Base-by-base conservation (phyloP, 2,797 vertebrate species). In the Masticophis lateralis region DNA sequence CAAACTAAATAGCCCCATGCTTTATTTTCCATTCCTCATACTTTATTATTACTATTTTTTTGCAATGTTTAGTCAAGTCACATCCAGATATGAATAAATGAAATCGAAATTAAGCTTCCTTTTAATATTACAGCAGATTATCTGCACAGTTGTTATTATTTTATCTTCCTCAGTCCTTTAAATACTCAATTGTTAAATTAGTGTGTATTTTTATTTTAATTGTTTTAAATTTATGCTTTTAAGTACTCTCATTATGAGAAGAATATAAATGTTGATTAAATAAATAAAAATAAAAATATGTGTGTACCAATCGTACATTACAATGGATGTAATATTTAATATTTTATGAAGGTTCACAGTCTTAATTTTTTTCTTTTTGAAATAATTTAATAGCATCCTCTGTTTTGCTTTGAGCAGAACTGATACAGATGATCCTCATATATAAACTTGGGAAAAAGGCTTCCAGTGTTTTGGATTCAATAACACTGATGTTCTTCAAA, bases 321-420 rank as follows among this genome's bases (percentile, higher is more conserved):
- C 6, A 13, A 61, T 61, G n/a, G n/a, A 90, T 95, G 88, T 89
- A 92, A 94, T 95, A 92, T 92, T 95, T 93, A 97, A 96, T 92
- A 91, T 59, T 63, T 94, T 6, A 74, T 56, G 56, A 95, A 95
- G 92, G 94, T 94, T 93, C 95, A 93, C 37, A 88, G 56, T 55
- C 7, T 90, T 63, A 9, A n/a, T n/a, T 91, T 94, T 89, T 83
- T 92, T 92, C 86, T 95, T 95, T 94, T 74, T 11, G 14, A 63
- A 93, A 43, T 59, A 94, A 91, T 69, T 89, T 57, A 93, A 25
- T 28, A 55, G 91, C 28, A 93, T 66, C 69, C 91, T 87, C 94
- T 28, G 1, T 51, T 95, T 93, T 94, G 89, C 63, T 61, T 92
- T 93, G 27, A 94, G 60, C 92, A 92, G 93, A 95, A 94, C 32